phyloP scores from a whole-genome alignment of 2,797 vertebrate species.

The Mallotus villosus region DNA sequence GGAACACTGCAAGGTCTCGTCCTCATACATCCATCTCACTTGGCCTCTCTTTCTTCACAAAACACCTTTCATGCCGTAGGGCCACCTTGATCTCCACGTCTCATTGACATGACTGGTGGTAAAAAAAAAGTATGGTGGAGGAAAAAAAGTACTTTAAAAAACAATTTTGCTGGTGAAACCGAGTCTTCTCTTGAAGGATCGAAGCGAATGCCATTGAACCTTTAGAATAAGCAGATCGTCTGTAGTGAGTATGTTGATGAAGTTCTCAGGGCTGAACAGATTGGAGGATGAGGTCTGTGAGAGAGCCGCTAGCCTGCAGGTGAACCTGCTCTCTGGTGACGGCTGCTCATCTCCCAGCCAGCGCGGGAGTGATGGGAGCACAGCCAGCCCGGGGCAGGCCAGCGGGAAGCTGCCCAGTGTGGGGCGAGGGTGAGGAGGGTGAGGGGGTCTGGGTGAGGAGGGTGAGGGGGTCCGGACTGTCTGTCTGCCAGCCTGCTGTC shows the following conservation, averaged over 20 bases:
- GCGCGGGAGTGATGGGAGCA: slow-evolving; percentile 58
- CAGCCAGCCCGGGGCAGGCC: slow-evolving; percentile 24
- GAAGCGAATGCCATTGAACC: too few species aligned
- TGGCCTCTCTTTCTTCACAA: too few species aligned
- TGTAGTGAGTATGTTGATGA: not conserved
- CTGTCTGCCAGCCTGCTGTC: slow-evolving; percentile 41
- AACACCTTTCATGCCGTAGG: too few species aligned
- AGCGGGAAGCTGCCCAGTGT: slow-evolving; percentile 69
- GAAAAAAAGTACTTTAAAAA: too few species aligned
- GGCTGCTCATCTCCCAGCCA: slow-evolving; percentile 60
- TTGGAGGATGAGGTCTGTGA: slow-evolving; percentile 5
- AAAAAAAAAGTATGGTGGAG: too few species aligned
- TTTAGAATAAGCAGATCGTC: slow-evolving; percentile 30
- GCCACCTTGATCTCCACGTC: too few species aligned
- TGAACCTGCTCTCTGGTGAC: slow-evolving; percentile 68
- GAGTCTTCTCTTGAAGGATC: too few species aligned
- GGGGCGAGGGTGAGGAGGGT: slow-evolving; percentile 51
- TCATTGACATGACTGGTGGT: too few species aligned
- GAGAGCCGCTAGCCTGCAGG: slow-evolving; percentile 65
- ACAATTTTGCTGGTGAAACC: too few species aligned
- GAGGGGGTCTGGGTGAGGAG: not conserved
- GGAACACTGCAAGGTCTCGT: too few species aligned
- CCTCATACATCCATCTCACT: too few species aligned
- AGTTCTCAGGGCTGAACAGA: not conserved
- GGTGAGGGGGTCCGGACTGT: slow-evolving; percentile 42